Evolutionary conservation across 2,888 invertebrate genomes (phyloP), one percentile per base, ranked within the genome.

Genomic region (Meta bourneti): DNA sequence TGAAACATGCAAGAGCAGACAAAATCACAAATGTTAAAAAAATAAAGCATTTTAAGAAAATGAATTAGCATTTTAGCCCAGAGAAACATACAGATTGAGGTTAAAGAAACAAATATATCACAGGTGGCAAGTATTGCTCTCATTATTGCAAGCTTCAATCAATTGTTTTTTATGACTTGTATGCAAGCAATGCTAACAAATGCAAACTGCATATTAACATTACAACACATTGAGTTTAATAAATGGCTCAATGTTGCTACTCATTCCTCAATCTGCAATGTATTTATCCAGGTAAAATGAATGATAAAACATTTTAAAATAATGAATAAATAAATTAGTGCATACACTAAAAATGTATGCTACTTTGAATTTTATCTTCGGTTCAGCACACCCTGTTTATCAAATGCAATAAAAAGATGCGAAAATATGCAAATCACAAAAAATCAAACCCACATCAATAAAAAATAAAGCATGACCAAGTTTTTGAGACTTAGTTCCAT

Each of bases 71-170:
- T 75, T 75, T 74, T 20, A 48, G 34, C 48, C 75, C 9, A 49
- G 5, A 48, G 16, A 78, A 78, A 9, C 1, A 19, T 51, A 69
- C 77, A 86, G 70, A 51, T 51, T 69, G 84, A 71, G 52, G 16
- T 74, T 54, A 5, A 54, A 20, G 16, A 84, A 54, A 16, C n/a
- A 88, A 72, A 81, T 20, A 51, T 72, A 81, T 88, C 88, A 88
- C 80, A 80, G 74, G 72, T 88, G 88, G 88, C 80, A 88, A 72
- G 71, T 88, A 80, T 88, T 74, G 74, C 80, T 88, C 52, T 74
- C 20, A 80, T 74, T 88, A 81, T 88, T 88, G 80, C 80, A 74
- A 75, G 49, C 80, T 54, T 84, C 54, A 6, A 74, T 61, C 51
- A 78, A 61, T 61, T 61, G 11, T 11, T 61, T 61, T n/a, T 61